Percentiles rank a stretch among this genome's conserved stretches.
These are phyloP conservation scores for Sternarchorhynchus goeldii DNA, from an alignment of 2,797 vertebrate species.

Conservation along the genomic window DNA sequence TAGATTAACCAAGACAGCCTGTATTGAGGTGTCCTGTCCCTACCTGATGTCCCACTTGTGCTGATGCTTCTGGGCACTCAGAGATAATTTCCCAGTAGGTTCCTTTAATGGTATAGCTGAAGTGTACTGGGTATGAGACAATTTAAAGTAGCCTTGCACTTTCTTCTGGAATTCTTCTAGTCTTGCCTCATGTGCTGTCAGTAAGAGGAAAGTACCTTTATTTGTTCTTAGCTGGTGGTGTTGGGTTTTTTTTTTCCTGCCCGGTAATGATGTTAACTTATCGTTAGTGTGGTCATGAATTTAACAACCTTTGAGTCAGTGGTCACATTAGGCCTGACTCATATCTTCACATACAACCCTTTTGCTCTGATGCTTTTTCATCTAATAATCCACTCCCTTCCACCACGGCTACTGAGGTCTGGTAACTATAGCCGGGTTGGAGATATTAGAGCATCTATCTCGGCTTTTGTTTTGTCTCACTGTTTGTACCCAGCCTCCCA, in stretches of 20 bases:
- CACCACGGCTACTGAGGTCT: background rate
- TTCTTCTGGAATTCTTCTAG: slow-evolving; percentile 31
- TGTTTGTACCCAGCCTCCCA: slow-evolving; percentile 62
- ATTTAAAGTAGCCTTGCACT: slow-evolving; percentile 50
- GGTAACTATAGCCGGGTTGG: slow-evolving; percentile 42
- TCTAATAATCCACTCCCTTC: slow-evolving; percentile 40
- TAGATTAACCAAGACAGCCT: slow-evolving; percentile 53
- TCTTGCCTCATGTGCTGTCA: slow-evolving; percentile 10
- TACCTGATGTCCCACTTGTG: slow-evolving; percentile 51
- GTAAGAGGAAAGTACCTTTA: slow-evolving; percentile 12
- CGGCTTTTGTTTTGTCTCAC: slow-evolving; percentile 56
- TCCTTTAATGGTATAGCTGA: slow-evolving; percentile 52
- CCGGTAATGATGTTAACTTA: slow-evolving; percentile 30
- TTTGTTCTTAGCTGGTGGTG: slow-evolving; percentile 38
- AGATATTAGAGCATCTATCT: slow-evolving; percentile 56
- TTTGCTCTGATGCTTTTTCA: background rate
- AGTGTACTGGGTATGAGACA: slow-evolving; percentile 49
- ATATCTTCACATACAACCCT: slow-evolving; percentile 14
- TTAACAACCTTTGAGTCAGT: slow-evolving; percentile 41
- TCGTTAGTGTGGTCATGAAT: slow-evolving; percentile 46
- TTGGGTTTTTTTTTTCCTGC: slow-evolving; percentile 17
- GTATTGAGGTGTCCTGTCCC: slow-evolving; percentile 50
- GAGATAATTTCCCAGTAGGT: slow-evolving; percentile 59
- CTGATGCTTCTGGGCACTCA: slow-evolving; percentile 55
- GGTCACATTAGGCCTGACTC: background rate